A percentile compares a stretch with the other conserved stretches of the same genome.
These are phyloP conservation scores for Ctena decussata DNA, from an alignment of 2,888 invertebrate genomes.

Conservation along the genomic window DNA sequence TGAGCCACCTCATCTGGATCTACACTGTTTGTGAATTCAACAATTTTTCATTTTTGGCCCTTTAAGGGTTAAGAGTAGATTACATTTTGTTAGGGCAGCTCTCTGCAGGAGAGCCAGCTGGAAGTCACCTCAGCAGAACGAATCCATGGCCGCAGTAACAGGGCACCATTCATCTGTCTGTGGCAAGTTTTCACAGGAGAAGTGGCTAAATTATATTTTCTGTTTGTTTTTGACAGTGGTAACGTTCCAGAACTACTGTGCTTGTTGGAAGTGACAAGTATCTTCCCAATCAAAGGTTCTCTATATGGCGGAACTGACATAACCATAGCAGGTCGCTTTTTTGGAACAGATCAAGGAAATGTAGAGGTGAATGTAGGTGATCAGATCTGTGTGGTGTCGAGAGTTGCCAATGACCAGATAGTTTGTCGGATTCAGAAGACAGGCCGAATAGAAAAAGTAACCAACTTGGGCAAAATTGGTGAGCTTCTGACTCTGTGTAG, in stretches of 20 bases:
- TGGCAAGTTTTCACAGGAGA: no score
- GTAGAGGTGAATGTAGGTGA: conserved; percentile 67
- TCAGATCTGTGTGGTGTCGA: conserved; percentile 25
- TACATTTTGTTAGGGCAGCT: no score
- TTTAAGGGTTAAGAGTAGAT: no score
- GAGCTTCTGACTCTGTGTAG: no score
- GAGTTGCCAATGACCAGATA: conserved; percentile 49
- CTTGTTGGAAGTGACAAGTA: conserved; percentile 56
- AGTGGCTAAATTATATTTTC: no score
- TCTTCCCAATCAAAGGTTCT: conserved; percentile 69
- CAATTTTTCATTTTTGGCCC: no score
- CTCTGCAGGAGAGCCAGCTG: no score
- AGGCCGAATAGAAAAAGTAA: conserved; percentile 41
- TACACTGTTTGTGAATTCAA: no score
- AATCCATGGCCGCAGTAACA: no score
- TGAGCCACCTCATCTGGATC: no score
- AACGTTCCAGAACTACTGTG: conserved; percentile 39
- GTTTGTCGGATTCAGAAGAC: conserved; percentile 67
- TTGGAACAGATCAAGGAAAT: conserved; percentile 48
- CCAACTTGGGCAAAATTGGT: conserved; percentile 54
- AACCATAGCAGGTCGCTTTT: conserved; percentile 74
- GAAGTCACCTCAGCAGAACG: no score
- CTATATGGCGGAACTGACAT: conserved; percentile 71
- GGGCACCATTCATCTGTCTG: no score
- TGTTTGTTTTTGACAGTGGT: neutral